Conservation (phyloP, 2,797 vertebrate genomes). For the Botia kubotai region DNA sequence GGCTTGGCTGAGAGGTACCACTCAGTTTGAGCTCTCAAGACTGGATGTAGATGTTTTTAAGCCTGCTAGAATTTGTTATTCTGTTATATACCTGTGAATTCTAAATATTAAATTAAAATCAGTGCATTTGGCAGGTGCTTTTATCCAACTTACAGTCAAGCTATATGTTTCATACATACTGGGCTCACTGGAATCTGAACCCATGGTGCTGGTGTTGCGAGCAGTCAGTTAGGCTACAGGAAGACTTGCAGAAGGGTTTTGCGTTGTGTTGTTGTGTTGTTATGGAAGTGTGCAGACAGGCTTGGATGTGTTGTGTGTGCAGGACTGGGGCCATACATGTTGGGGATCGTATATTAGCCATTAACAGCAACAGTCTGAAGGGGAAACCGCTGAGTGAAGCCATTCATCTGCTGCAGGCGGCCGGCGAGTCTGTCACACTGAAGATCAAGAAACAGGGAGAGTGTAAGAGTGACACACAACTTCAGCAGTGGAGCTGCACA, state of each 20-base stretch:
- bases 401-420: conserved; percentile 97
- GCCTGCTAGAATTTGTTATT: not conserved
- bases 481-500: too few relatives aligned
- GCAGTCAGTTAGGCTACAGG: too few relatives aligned
- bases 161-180: too few relatives aligned
- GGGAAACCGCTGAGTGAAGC: conserved; percentile 98
- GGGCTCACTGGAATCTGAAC: too few relatives aligned
- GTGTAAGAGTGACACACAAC: conserved; percentile 73
- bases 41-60: too few relatives aligned
- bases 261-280: too few relatives aligned
- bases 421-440: conserved; percentile 96
- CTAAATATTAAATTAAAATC: too few relatives aligned
- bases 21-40: conserved; percentile 62
- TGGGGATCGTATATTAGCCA: conserved; percentile 95
- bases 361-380: conserved; percentile 98
- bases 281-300: too few relatives aligned
- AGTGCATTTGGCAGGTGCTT: too few relatives aligned
- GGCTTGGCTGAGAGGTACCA: conserved; percentile 95
- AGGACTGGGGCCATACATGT: conserved; percentile 98
- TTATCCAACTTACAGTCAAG: too few relatives aligned
- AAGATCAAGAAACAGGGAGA: conserved; percentile 99
- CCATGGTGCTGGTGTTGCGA: too few relatives aligned
- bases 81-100: not conserved
- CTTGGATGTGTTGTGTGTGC: conserved; percentile 1
- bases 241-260: too few relatives aligned